phyloP scores from a whole-genome alignment of 2,113 vertebrate genomes.

The Entomyzon cyanotis region DNA sequence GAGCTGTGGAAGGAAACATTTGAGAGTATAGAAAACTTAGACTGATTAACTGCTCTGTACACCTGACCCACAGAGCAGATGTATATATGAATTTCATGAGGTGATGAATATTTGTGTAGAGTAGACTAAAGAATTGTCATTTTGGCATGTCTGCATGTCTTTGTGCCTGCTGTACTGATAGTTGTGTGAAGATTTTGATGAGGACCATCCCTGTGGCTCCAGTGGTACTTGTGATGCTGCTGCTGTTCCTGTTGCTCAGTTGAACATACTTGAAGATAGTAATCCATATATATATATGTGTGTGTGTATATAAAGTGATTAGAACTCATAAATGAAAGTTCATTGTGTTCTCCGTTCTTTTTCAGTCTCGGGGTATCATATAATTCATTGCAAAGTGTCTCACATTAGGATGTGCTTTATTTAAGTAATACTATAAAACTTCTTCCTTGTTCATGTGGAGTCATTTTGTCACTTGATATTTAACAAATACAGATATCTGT shows the following conservation, averaged over 20 bases:
- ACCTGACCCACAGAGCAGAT: neutral
- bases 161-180: neutral
- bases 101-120: neutral
- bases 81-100: fast-evolving
- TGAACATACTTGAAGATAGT: neutral
- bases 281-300: neutral
- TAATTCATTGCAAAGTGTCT: neutral
- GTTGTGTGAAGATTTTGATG: neutral
- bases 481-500: neutral
- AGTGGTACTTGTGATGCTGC: neutral
- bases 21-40: neutral
- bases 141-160: neutral
- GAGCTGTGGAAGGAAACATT: neutral
- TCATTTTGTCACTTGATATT: neutral
- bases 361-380: fast-evolving
- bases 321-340: neutral
- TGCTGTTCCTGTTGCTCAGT: neutral
- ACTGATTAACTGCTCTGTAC: neutral
- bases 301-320: neutral
- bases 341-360: neutral
- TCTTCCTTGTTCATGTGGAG: neutral
- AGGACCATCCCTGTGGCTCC: neutral
- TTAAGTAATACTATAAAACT: neutral
- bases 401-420: neutral
- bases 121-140: neutral